A percentile compares a stretch with the other conserved stretches of the same genome.
Evolutionary conservation across 2,797 vertebrate genomes (phyloP).

Genomic region (Spinus olivaceus): DNA sequence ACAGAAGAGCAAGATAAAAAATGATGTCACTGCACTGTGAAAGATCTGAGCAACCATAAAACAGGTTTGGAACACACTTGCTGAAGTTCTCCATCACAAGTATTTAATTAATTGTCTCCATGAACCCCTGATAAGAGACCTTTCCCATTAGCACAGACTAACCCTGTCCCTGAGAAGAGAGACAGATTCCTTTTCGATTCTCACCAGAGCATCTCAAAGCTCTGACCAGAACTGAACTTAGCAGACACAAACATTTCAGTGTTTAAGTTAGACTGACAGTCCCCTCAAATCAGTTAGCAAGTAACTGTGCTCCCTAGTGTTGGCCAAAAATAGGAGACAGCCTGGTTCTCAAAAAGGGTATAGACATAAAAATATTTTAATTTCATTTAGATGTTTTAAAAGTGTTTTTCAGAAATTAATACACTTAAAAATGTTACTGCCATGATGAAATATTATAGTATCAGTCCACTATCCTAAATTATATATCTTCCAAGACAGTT

Average conservation of each 20-base stretch:
- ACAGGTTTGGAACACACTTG: background rate
- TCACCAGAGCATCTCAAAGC: background rate
- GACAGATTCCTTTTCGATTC: background rate
- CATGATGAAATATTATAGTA: background rate
- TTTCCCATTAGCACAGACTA: conserved; percentile 4
- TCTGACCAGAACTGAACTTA: background rate
- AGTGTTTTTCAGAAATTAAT: background rate
- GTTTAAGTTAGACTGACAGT: background rate
- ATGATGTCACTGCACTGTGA: background rate
- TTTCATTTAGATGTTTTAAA: background rate
- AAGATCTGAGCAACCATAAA: conserved; percentile 16
- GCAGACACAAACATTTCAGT: background rate
- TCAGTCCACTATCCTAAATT: background rate
- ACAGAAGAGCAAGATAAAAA: background rate
- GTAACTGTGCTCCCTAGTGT: background rate
- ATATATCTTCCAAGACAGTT: background rate
- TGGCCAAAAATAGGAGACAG: background rate
- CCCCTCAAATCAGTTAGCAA: background rate
- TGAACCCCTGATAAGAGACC: background rate
- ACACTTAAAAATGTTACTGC: background rate
- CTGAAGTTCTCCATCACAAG: background rate
- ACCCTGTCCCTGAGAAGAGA: background rate
- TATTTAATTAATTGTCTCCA: conserved; percentile 1
- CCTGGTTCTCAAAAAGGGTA: background rate
- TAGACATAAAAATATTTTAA: background rate